Percentiles rank a stretch among this genome's conserved stretches.
Conservation (phyloP, 2,113 vertebrate genomes). For the Tetrao urogallus region DNA sequence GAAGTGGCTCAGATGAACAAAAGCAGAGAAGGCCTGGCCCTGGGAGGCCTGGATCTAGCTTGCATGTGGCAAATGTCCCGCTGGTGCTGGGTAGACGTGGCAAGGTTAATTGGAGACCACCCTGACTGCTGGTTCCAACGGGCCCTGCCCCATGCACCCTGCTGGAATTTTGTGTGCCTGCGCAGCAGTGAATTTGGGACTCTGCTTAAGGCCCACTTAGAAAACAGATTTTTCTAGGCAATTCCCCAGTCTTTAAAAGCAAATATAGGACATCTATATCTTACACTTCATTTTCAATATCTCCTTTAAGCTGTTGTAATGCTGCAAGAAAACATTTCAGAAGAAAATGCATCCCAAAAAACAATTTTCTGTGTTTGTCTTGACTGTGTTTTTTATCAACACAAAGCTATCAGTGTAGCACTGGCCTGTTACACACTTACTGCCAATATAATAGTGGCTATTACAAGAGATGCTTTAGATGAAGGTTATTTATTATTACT, state of each 20-base stretch:
- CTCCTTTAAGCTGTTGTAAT: conserved; percentile 14
- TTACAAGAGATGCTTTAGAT: conserved; percentile 20
- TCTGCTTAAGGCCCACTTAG: background rate
- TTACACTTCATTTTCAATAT: conserved; percentile 28
- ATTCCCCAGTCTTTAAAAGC: background rate
- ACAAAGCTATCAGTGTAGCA: background rate
- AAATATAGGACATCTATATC: conserved; percentile 18
- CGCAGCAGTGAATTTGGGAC: background rate
- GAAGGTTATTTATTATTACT: conserved; percentile 31
- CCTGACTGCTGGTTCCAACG: background rate
- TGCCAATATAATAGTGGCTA: conserved; percentile 1
- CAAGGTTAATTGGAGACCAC: background rate
- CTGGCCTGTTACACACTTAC: background rate
- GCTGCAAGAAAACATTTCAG: conserved; percentile 13
- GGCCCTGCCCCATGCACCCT: background rate
- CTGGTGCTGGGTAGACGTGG: rapidly evolving
- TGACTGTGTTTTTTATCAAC: background rate
- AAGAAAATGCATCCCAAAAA: background rate
- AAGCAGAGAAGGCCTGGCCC: background rate
- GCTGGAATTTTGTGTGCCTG: background rate
- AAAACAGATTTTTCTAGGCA: conserved; percentile 23
- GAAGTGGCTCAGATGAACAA: conserved; percentile 25
- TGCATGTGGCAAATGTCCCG: background rate
- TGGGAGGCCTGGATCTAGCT: background rate
- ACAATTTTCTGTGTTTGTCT: background rate